Base-by-base conservation (phyloP, 2,113 vertebrate species). In the Ginglymostoma cirratum region DNA sequence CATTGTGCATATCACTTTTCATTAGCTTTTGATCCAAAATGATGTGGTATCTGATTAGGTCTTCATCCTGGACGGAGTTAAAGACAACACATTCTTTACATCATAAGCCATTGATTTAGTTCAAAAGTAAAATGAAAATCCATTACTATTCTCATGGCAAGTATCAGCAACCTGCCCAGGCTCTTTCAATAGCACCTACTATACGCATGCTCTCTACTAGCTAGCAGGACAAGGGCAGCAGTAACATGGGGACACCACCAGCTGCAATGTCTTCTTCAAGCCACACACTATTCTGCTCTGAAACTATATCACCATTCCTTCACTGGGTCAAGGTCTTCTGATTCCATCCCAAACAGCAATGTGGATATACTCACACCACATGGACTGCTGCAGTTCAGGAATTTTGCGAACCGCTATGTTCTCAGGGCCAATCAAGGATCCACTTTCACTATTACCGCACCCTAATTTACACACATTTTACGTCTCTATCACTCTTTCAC, bases 1-100 rank as follows among this genome's bases (percentile, higher is more conserved):
- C 99, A 0, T 97, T 96, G 97, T 97, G 98, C 87, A 99, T 97
- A 96, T 98, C 97, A 0, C 97, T 98, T 97, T 97, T 98, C 96
- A 98, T 96, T 66, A 99, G 97, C 65, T 97, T 98, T 96, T 99
- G 97, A 0, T 96, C 97, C 34, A 98, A 85, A 96, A 99, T 96
- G 96, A 99, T 52, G 0, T 99, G 99, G 93, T 99, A 99, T 72
- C 96, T 97, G 2, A 99, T 97, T 0, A 97, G 96, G 19, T 98
- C 97, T 89, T 98, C 97, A 5, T 98, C 97, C 99, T 99, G 97
- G 89, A 72, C 27, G 67, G 95, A 87, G 92, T 4, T 4, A 30
- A 45, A 70, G 12, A 69, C 34, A 0, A 52, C 12, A 72, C 27
- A 30, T 95, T 27, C 8, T 27, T 15, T 76, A 70, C 5, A 45